These are phyloP conservation scores for Drosophila kepulauana DNA, from an alignment of 1,140 invertebrate species.

Conservation along the genomic window DNA sequence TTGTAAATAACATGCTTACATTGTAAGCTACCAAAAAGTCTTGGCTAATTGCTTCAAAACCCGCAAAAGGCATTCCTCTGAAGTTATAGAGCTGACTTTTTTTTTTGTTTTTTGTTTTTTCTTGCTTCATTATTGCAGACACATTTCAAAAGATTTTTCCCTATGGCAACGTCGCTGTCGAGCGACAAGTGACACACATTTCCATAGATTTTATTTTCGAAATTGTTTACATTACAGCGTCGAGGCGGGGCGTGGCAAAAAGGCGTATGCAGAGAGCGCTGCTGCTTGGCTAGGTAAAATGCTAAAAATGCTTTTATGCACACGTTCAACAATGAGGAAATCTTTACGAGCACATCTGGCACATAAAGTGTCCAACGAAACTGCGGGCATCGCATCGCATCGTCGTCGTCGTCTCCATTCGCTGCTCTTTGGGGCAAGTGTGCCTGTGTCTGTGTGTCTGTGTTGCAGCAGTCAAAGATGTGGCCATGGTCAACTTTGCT, in stretches of 20 bases:
- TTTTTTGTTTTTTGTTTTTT: conserved; percentile 19
- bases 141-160: conserved; percentile 34
- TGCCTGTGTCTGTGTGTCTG: conserved; percentile 30
- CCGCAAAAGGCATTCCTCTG: neutral
- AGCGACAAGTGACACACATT: conserved; percentile 69
- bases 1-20: neutral
- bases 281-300: conserved; percentile 51
- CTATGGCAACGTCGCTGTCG: conserved; percentile 4
- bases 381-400: conserved; percentile 24
- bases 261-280: conserved; percentile 24
- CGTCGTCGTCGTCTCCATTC: conserved; percentile 6
- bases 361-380: conserved; percentile 72
- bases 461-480: conserved; percentile 50
- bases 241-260: neutral
- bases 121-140: conserved; percentile 30
- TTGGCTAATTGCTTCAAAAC: conserved; percentile 16
- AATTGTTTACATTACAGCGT: conserved; percentile 44
- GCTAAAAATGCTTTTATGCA: conserved; percentile 78
- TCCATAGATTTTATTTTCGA: conserved; percentile 63
- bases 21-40: neutral
- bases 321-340: conserved; percentile 81
- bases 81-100: conserved; percentile 30
- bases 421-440: conserved; percentile 30
- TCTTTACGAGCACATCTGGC: conserved; percentile 82
- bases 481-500: conserved; percentile 53